These are phyloP conservation scores for Malthinus flaveolus DNA, from an alignment of 2,888 invertebrate genomes.

Conservation along the genomic window DNA sequence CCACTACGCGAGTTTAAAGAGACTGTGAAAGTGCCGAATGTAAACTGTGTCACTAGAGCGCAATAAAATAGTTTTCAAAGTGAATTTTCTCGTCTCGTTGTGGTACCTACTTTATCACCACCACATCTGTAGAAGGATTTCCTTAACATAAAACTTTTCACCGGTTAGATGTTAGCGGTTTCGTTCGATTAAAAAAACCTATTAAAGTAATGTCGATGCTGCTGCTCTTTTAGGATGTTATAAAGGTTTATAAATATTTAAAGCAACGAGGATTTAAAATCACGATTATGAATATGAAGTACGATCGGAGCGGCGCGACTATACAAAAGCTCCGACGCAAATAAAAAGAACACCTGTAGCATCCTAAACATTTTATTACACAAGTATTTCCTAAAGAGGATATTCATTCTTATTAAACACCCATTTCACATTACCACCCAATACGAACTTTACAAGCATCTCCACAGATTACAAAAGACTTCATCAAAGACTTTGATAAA, in stretches of 20 bases:
- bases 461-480: conserved; percentile 22
- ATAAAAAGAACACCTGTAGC: conserved; percentile 31
- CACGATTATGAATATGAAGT: conserved; percentile 28
- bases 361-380: conserved; percentile 29
- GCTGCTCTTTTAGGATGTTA: conserved; percentile 3
- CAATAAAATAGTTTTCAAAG: conserved; percentile 8
- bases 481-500: conserved; percentile 4
- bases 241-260: conserved; percentile 24
- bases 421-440: conserved; percentile 21
- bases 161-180: not conserved
- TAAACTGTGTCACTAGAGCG: conserved; percentile 5
- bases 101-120: not conserved
- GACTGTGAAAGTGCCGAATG: conserved; percentile 16
- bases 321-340: conserved; percentile 26
- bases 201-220: conserved; percentile 1
- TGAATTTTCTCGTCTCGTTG: conserved; percentile 5
- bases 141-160: not conserved
- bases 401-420: conserved; percentile 19
- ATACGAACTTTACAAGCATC: conserved; percentile 17
- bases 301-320: conserved; percentile 23
- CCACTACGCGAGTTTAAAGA: conserved; percentile 25
- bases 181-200: not conserved
- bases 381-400: conserved; percentile 26
- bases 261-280: conserved; percentile 14
- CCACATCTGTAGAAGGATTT: not conserved